Evolutionary conservation across 2,888 invertebrate genomes (phyloP).

Genomic region (Luffia ferchaultella): DNA sequence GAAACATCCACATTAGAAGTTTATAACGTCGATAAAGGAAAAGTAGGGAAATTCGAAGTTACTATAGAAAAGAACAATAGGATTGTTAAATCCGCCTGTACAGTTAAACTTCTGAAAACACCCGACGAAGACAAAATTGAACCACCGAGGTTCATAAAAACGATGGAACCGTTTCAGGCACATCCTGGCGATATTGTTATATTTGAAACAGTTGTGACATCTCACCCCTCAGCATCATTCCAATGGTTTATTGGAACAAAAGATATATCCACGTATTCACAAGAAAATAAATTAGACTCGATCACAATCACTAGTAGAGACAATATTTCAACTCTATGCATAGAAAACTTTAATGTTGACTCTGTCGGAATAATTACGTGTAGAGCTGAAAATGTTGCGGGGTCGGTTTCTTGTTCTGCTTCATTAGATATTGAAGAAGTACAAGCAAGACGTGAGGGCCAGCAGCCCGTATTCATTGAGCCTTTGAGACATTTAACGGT

Average conservation of each 20-base stretch:
- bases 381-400: conserved; percentile 88
- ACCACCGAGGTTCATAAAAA: conserved; percentile 78
- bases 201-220: conserved; percentile 79
- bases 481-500: conserved; percentile 77
- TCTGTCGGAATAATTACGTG: conserved; percentile 83
- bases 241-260: conserved; percentile 85
- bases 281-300: conserved; percentile 70
- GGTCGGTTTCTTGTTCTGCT: conserved; percentile 88
- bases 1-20: conserved; percentile 72
- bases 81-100: conserved; percentile 81
- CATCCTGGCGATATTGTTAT: conserved; percentile 79
- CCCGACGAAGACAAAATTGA: conserved; percentile 67
- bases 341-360: conserved; percentile 75
- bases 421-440: conserved; percentile 70
- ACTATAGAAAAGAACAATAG: conserved; percentile 80
- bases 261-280: conserved; percentile 66
- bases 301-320: conserved; percentile 75
- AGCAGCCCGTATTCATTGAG: conserved; percentile 77
- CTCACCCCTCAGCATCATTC: conserved; percentile 82
- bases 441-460: conserved; percentile 38
- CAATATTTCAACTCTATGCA: conserved; percentile 81
- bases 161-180: conserved; percentile 74
- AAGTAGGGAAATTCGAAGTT: conserved; percentile 89
- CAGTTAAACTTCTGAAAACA: conserved; percentile 76
- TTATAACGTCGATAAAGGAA: conserved; percentile 73